Conservation (phyloP, 2,113 vertebrate genomes). For the Pachyramphus minor region DNA sequence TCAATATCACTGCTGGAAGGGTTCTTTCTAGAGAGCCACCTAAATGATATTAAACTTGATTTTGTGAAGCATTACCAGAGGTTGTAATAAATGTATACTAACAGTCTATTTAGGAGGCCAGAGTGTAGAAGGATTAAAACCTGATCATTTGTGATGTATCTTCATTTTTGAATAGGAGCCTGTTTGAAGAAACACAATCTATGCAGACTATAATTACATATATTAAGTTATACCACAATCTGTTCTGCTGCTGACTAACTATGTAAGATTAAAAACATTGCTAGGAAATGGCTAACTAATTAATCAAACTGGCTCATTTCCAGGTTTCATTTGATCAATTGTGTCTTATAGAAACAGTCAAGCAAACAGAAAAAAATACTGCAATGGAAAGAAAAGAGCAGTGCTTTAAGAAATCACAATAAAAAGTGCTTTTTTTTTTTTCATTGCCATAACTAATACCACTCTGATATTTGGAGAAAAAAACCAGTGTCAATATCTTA, state of each 20-base stretch:
- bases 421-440: neutral
- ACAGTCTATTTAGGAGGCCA: neutral
- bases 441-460: accelerated
- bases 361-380: neutral
- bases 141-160: neutral
- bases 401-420: neutral
- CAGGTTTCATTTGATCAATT: neutral
- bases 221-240: neutral
- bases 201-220: neutral
- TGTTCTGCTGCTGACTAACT: neutral
- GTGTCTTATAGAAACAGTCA: neutral
- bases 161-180: neutral
- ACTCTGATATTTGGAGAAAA: neutral
- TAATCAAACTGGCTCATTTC: neutral
- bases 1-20: neutral
- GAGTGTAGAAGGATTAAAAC: constrained; percentile 8
- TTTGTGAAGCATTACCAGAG: neutral
- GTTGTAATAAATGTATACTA: constrained; percentile 10
- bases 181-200: neutral
- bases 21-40: neutral
- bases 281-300: neutral
- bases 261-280: neutral
- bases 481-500: neutral
- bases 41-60: constrained; percentile 31
- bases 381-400: neutral